Evolutionary conservation across 2,888 invertebrate genomes (phyloP).

Genomic region (Drosophila ezoana): DNA sequence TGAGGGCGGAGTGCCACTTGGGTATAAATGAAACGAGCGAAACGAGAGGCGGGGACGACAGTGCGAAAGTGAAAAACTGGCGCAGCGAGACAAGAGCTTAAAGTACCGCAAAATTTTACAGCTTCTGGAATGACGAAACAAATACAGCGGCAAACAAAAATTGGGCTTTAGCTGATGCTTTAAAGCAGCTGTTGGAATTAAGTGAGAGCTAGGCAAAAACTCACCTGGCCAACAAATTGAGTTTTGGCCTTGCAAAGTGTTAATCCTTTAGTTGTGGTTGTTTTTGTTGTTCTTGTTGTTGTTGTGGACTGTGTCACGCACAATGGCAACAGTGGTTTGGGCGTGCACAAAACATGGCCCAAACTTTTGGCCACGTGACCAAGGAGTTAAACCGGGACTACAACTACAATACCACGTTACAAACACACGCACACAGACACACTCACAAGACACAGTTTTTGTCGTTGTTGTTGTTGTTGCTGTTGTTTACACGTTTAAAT

Average conservation of each 20-base stretch:
- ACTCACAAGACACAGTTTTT: constrained; percentile 16
- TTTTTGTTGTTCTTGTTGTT: constrained; percentile 11
- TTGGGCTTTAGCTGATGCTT: constrained; percentile 11
- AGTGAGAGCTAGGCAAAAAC: constrained; percentile 27
- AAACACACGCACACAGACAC: constrained; percentile 30
- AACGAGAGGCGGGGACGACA: neutral
- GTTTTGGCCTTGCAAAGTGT: constrained; percentile 49
- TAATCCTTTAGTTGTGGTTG: constrained; percentile 58
- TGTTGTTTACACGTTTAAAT: constrained; percentile 53
- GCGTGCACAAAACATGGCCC: constrained; percentile 52
- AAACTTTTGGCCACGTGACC: constrained; percentile 77
- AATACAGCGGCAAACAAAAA: constrained; percentile 9
- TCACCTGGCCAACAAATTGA: constrained; percentile 64
- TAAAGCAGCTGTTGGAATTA: constrained; percentile 30
- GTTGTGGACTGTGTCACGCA: constrained; percentile 70
- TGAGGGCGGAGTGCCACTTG: constrained; percentile 14
- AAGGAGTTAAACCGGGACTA: constrained; percentile 40
- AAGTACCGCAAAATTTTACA: constrained; percentile 65
- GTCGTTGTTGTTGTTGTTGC: constrained; percentile 18
- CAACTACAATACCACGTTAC: constrained; percentile 10
- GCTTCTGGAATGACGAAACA: constrained; percentile 21
- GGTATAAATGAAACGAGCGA: constrained; percentile 4
- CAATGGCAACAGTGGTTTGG: constrained; percentile 51
- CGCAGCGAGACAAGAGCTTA: constrained; percentile 61
- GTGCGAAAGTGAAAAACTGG: constrained; percentile 59